Conservation (phyloP, 2,888 invertebrate genomes). For the Tenthredo notha region DNA sequence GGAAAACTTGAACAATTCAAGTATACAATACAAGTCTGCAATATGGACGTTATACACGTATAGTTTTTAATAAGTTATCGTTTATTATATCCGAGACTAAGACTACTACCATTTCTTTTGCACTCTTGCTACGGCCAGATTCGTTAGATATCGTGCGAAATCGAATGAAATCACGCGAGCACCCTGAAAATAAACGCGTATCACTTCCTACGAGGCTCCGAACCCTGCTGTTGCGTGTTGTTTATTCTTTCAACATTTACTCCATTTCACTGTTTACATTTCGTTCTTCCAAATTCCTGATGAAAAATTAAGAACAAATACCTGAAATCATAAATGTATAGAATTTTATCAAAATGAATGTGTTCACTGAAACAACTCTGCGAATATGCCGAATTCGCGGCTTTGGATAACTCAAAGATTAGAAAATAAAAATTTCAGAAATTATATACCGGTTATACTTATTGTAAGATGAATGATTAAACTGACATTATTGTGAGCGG, state of each 20-base stretch:
- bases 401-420: background rate
- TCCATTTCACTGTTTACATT: background rate
- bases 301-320: background rate
- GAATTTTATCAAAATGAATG: background rate
- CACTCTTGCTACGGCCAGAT: background rate
- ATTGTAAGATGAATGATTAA: background rate
- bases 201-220: background rate
- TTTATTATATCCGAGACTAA: background rate
- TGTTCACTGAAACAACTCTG: background rate
- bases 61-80: background rate
- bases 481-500: background rate
- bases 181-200: constrained; percentile 6
- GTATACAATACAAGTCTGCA: background rate
- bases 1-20: constrained; percentile 1
- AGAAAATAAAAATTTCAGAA: no score
- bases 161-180: constrained; percentile 9
- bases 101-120: background rate
- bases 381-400: background rate
- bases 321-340: background rate
- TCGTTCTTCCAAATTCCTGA: background rate
- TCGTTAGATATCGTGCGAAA: background rate
- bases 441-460: background rate
- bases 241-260: constrained; percentile 8
- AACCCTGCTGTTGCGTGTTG: background rate
- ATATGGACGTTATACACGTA: background rate